Evolutionary conservation across 1,140 invertebrate genomes (phyloP).

Genomic region (Aphaenogaster ashmeadi): DNA sequence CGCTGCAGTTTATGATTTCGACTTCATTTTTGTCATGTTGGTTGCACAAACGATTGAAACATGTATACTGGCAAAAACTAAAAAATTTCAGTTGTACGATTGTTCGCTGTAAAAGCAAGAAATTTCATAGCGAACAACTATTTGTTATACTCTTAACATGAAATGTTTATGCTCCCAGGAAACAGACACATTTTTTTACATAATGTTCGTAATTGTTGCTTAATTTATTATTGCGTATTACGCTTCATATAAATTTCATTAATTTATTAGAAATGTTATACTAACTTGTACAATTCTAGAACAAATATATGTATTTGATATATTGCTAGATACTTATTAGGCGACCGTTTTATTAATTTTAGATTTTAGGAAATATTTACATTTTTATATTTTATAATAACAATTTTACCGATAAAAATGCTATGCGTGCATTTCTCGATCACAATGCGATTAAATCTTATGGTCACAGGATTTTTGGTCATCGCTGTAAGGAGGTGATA

Average conservation of each 20-base stretch:
- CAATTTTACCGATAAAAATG: neutral
- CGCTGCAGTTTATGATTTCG: conserved; percentile 20
- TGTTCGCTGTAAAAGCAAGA: conserved; percentile 15
- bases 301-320: neutral
- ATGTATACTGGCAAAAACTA: conserved; percentile 2
- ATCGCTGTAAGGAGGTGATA: neutral
- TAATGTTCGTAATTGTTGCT: neutral
- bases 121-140: conserved; percentile 9
- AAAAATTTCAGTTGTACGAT: neutral
- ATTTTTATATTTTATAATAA: neutral
- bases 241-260: conserved; percentile 13
- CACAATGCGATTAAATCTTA: conserved; percentile 66
- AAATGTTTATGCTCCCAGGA: conserved; percentile 14
- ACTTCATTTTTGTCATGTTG: neutral
- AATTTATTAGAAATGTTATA: neutral
- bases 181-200: neutral
- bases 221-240: neutral
- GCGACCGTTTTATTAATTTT: neutral
- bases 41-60: conserved; percentile 27
- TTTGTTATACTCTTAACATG: neutral
- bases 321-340: neutral
- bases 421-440: neutral
- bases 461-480: conserved; percentile 43
- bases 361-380: neutral
- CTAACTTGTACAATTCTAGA: neutral